Conservation (phyloP, 2,797 vertebrate species). For the Aythya fuligula region DNA sequence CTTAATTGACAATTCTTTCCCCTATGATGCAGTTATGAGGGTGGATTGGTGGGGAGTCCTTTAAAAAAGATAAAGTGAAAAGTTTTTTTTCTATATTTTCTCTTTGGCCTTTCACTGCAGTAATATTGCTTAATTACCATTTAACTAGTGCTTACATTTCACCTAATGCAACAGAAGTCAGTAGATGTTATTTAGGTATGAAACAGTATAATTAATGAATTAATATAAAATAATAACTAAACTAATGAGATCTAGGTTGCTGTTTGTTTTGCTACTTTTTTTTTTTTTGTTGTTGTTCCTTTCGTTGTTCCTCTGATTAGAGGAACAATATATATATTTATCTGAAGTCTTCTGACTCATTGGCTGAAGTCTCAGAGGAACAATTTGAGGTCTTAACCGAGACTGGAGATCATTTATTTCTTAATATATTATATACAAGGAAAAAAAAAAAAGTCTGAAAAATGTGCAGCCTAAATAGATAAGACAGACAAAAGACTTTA, state of each 20-base stretch:
- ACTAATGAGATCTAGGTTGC: background rate
- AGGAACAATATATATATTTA: background rate
- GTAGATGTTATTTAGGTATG: background rate
- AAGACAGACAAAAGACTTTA: background rate
- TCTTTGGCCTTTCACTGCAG: background rate
- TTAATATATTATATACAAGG: background rate
- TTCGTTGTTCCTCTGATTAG: background rate
- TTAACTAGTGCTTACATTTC: background rate
- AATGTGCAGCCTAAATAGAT: background rate
- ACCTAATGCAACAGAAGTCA: background rate
- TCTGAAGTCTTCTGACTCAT: background rate
- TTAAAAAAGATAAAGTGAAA: background rate
- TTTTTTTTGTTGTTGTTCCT: background rate
- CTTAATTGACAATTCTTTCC: background rate
- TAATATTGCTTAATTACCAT: background rate
- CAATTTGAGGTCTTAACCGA: background rate
- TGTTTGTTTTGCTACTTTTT: background rate
- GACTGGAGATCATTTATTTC: background rate
- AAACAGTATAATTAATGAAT: background rate
- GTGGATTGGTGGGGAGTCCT: background rate
- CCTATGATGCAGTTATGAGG: background rate
- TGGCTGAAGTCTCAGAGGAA: background rate
- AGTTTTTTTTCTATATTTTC: background rate
- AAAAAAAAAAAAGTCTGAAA: background rate
- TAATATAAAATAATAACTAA: background rate